Conservation (phyloP, 2,888 invertebrate species). For the Argyra leucocephala region DNA sequence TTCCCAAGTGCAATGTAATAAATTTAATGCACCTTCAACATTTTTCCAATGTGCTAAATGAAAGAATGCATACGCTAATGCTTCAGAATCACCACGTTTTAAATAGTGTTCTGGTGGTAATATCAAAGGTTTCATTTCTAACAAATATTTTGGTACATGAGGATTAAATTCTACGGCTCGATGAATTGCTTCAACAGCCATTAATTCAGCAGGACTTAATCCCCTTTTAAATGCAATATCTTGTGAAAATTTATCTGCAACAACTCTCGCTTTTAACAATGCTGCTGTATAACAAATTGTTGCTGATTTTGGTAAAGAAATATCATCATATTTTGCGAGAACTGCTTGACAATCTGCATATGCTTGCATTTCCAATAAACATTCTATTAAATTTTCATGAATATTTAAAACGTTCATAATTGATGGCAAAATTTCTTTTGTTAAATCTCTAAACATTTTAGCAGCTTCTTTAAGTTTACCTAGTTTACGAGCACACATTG, state of each 20-base stretch:
- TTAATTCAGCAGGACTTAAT: conserved; percentile 76
- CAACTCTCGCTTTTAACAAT: conserved; percentile 78
- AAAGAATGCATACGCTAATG: conserved; percentile 91
- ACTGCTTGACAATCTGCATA: conserved; percentile 94
- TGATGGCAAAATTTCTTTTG: conserved; percentile 84
- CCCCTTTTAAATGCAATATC: conserved; percentile 77
- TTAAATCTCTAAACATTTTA: conserved; percentile 91
- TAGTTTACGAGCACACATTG: conserved; percentile 94
- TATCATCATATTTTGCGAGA: conserved; percentile 84
- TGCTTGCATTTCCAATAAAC: conserved; percentile 86
- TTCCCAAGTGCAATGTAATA: conserved; percentile 88
- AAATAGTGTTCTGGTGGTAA: conserved; percentile 95
- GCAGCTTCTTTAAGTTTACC: conserved; percentile 91
- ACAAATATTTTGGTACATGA: conserved; percentile 90
- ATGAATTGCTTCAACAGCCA: conserved; percentile 88
- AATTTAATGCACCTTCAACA: conserved; percentile 85
- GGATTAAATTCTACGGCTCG: conserved; percentile 96
- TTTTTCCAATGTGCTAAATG: conserved; percentile 94
- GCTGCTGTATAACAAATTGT: conserved; percentile 93
- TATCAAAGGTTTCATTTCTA: conserved; percentile 90
- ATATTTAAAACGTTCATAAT: conserved; percentile 88
- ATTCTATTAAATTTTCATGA: conserved; percentile 94
- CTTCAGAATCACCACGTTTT: conserved; percentile 93
- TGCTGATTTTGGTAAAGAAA: conserved; percentile 87
- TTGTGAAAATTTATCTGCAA: conserved; percentile 81